Evolutionary conservation across 2,113 vertebrate genomes (phyloP), one percentile per base, ranked within the genome.

Genomic region (Taurulus bubalis): DNA sequence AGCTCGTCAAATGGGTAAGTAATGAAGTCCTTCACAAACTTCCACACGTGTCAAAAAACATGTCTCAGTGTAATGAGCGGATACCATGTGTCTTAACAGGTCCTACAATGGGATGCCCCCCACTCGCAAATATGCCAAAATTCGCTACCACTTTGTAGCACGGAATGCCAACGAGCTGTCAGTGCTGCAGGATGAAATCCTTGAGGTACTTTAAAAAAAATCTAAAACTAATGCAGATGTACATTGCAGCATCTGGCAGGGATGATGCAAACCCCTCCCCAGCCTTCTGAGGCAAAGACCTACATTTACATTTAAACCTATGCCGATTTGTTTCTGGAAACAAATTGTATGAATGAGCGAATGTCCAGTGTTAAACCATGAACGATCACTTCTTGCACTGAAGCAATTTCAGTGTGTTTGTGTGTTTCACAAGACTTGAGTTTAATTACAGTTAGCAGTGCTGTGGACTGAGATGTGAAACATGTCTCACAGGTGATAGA

Each of bases 111-210:
- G 89, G 8, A 42, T 92, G 87, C 49, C 91, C 53, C 75, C 53
- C 6, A 42, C 79, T 2, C 96, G 93, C 36, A 97, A 95, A 95
- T 97, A 94, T 55, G 97, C 96, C 95, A 96, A 95, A 95, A 96
- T 98, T 42, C 95, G 92, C 77, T 99, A 99, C 4, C 96, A 96
- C 91, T 99, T 99, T 88, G 97, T 98, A 0, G 98, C 98, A 0
- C 94, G 95, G 11, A 99, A 98, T 24, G 96, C 96, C 93, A 97
- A 95, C 0, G 98, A 99, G 89, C 95, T 99, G 49, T 99, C 98
- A 0, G 98, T 99, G 79, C 95, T 97, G 63, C 96, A 96, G 92
- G 97, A 97, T 6, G 98, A 99, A 77, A 90, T 99, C 85, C 93
- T 98, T 1, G 97, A 99, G 97, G 98, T 99, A 87, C 8, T 6